Evolutionary conservation across 2,888 invertebrate genomes (phyloP).

Genomic region (Apoda limacodes): DNA sequence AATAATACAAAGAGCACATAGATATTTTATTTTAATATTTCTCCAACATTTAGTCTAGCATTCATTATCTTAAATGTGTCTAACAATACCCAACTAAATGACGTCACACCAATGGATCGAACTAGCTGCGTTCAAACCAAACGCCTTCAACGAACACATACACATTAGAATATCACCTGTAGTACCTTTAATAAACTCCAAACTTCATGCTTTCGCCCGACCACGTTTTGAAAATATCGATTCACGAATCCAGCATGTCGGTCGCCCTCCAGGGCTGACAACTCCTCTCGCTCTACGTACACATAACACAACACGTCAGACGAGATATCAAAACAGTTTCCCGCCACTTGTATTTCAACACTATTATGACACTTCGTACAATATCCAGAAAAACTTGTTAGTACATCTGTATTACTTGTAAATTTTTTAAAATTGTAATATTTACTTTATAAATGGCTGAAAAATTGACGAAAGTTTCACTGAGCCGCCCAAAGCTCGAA

Average conservation of each 20-base stretch:
- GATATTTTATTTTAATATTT: too few relatives aligned
- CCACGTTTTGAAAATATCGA: conserved; percentile 67
- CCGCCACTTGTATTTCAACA: conserved; percentile 65
- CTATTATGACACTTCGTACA: conserved; percentile 29
- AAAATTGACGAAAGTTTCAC: conserved; percentile 59
- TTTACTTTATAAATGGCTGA: conserved; percentile 36
- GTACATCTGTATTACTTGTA: too few relatives aligned
- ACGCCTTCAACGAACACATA: conserved; percentile 25
- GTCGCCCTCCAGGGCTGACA: conserved; percentile 65
- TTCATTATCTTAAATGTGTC: too few relatives aligned
- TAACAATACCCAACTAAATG: too few relatives aligned
- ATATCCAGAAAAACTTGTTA: too few relatives aligned
- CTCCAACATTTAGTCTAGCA: too few relatives aligned
- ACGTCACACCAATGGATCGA: too few relatives aligned
- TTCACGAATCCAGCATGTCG: conserved; percentile 69
- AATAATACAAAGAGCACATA: too few relatives aligned
- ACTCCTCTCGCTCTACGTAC: conserved; percentile 62
- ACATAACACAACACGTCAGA: conserved; percentile 68
- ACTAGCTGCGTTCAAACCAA: conserved; percentile 17
- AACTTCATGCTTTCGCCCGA: conserved; percentile 61
- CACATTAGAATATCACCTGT: conserved; percentile 42
- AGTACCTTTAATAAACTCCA: conserved; percentile 61
- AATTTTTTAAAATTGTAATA: too few relatives aligned
- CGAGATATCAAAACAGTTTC: conserved; percentile 67
- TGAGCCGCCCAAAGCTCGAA: conserved; percentile 32